phyloP scores from a whole-genome alignment of 2,888 invertebrate genomes.

The Stegana nigrithorax region DNA sequence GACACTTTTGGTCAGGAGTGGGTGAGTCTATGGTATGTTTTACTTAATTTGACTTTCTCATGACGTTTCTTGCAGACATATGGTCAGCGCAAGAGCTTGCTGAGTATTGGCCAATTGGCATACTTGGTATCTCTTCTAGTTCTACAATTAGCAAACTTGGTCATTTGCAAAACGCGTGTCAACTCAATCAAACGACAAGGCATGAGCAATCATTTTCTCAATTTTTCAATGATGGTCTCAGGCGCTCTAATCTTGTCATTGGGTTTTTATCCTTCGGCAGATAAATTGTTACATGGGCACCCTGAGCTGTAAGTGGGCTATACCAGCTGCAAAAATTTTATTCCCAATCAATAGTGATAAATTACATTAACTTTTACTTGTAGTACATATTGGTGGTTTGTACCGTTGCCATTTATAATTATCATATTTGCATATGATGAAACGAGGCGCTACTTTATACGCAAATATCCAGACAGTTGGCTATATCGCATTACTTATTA shows the following conservation, averaged over 20 bases:
- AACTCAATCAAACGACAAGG: constrained; percentile 76
- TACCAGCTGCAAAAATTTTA: background rate
- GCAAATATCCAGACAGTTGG: constrained; percentile 69
- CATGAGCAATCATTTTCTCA: constrained; percentile 76
- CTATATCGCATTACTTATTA: too few species aligned
- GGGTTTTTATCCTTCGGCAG: background rate
- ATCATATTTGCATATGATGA: constrained; percentile 81
- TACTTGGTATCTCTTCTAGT: constrained; percentile 75
- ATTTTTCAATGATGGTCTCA: constrained; percentile 47
- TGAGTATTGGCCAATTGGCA: background rate
- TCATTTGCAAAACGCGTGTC: constrained; percentile 75
- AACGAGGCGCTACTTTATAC: constrained; percentile 75
- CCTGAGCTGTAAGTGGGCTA: background rate
- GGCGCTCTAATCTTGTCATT: background rate
- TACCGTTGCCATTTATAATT: constrained; percentile 77
- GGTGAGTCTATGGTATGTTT: constrained; percentile 76
- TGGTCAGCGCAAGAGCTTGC: background rate
- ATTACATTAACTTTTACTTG: background rate
- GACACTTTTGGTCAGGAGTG: constrained; percentile 83
- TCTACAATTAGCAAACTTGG: constrained; percentile 75
- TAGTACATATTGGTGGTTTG: constrained; percentile 75
- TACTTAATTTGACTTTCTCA: background rate
- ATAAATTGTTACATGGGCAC: background rate
- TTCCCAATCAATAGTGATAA: background rate
- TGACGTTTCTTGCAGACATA: background rate